Evolutionary conservation across 1,140 invertebrate species (phyloP), one percentile per base, ranked within the genome.

Genomic region (Dinoponera quadriceps): DNA sequence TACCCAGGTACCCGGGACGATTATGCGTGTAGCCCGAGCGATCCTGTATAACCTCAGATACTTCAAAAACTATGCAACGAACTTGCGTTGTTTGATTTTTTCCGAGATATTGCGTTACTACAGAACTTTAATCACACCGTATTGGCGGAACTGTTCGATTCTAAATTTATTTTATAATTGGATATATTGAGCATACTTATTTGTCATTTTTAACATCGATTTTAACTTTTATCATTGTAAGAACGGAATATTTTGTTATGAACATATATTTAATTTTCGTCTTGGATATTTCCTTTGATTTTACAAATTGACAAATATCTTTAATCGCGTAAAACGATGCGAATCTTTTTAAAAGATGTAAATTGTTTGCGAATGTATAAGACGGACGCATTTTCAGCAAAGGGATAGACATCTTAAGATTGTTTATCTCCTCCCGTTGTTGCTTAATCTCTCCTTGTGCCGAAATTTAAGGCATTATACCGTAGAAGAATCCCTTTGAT

Each of bases 401-500:
- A n/a, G 63, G 22, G 38, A 82, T 74, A 62, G 69, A 73, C 55
- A 57, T 80, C 69, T 80, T 80, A 59, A 85, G 51, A 80, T 80
- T 80, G 75, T 80, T 80, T 71, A 80, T 69, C 68, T 81, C 49
- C 66, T 63, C 57, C 51, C n/a, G 74, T 83, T 88, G 84, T 72
- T 81, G 68, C 75, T 81, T 85, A 88, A 85, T 89, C 84, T 88
- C 73, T 85, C 59, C 83, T 77, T 25, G 62, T 68, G 69, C 29
- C 86, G 72, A 85, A 89, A 89, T 88, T 89, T 89, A 83, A 88
- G 33, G 60, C 80, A 83, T 89, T 89, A 88, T 84, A 83, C 54
- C 44, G 72, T 66, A 27, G 69, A 89, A 89, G 86, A 88, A 89
- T 89, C 74, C 74, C 84, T 89, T 89, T 89, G 87, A 89, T 85